Conservation (phyloP, 2,113 vertebrate genomes). For the Peucedramus taeniatus region DNA sequence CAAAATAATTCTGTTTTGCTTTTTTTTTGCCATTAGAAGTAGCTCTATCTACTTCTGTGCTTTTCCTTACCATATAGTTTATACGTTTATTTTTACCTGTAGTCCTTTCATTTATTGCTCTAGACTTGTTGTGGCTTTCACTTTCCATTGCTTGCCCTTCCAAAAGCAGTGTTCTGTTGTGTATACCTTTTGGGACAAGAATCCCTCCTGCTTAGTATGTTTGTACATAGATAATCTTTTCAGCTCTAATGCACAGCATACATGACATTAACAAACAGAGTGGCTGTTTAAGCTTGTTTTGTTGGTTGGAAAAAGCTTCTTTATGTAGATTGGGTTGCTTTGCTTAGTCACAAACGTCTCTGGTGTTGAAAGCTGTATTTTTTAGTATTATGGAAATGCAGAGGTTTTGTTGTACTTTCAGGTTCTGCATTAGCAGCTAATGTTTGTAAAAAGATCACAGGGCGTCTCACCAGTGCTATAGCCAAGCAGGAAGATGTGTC, state of each 20-base stretch:
- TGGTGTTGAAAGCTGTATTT: neutral
- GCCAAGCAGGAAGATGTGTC: conserved; percentile 99
- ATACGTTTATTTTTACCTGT: neutral
- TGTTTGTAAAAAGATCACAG: conserved; percentile 98
- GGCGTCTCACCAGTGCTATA: conserved; percentile 96
- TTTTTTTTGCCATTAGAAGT: neutral
- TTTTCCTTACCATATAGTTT: neutral
- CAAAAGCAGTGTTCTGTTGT: neutral
- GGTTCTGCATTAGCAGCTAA: conserved; percentile 96
- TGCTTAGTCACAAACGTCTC: neutral
- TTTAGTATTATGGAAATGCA: neutral
- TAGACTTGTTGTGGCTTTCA: neutral
- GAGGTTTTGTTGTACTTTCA: conserved; percentile 46
- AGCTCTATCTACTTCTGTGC: neutral
- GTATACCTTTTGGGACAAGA: neutral
- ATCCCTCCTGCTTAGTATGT: neutral
- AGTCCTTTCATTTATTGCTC: neutral
- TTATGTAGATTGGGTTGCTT: neutral
- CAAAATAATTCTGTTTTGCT: neutral
- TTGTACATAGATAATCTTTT: neutral
- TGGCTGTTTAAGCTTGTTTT: neutral
- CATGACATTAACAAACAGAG: neutral
- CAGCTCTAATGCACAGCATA: neutral
- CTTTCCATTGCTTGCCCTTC: neutral
- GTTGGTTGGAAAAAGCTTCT: neutral